Evolutionary conservation across 1,140 invertebrate genomes (phyloP).

Genomic region (Drosophila truncata): DNA sequence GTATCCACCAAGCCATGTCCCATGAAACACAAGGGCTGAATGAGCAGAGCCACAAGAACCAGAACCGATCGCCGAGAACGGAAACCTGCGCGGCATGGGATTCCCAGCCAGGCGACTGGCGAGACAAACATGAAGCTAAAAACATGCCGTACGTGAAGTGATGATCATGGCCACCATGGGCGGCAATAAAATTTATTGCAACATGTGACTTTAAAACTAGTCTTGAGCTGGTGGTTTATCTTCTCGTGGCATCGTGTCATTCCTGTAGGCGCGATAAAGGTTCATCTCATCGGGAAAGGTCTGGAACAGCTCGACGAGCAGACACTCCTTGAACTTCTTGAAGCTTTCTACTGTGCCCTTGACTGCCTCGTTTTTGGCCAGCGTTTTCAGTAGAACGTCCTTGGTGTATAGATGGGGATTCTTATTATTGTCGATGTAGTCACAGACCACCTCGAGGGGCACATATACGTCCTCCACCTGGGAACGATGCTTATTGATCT

Average conservation of each 20-base stretch:
- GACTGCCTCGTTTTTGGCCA: constrained; percentile 97
- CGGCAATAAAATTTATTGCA: background rate
- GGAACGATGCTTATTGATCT: constrained; percentile 97
- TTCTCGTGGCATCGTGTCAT: constrained; percentile 87
- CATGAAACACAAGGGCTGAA: background rate
- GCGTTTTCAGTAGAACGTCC: constrained; percentile 98
- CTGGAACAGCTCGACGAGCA: constrained; percentile 95
- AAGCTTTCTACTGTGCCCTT: constrained; percentile 97
- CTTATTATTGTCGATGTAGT: constrained; percentile 99
- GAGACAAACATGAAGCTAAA: background rate
- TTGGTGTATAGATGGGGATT: constrained; percentile 99
- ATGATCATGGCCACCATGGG: background rate
- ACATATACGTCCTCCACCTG: constrained; percentile 98
- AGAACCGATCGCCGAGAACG: background rate
- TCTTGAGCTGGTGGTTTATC: background rate
- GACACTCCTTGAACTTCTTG: constrained; percentile 96
- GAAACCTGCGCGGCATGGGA: background rate
- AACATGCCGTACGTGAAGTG: background rate
- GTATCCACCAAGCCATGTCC: background rate
- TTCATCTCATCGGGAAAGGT: constrained; percentile 98
- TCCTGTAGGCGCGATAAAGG: constrained; percentile 96
- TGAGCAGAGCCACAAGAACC: background rate
- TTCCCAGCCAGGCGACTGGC: background rate
- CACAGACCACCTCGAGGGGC: constrained; percentile 99
- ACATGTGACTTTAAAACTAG: constrained; percentile 23